Conservation (phyloP, 2,888 invertebrate species). For the Philaethria dido region DNA sequence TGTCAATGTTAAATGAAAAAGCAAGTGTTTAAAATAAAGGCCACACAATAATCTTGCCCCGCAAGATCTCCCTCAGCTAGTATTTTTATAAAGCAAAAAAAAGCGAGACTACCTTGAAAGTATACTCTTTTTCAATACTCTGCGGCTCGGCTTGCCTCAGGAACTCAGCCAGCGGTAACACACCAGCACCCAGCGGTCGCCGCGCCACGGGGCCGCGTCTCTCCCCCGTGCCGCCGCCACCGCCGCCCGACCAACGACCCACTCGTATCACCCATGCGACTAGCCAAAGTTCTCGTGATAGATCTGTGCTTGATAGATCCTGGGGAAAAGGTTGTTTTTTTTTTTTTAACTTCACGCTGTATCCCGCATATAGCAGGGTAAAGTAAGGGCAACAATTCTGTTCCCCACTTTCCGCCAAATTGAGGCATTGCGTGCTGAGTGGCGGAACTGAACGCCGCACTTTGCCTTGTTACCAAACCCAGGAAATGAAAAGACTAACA, state of each 20-base stretch:
- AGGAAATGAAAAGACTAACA: too few relatives aligned
- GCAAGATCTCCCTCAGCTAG: too few relatives aligned
- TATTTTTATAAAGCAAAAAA: too few relatives aligned
- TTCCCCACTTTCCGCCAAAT: too few relatives aligned
- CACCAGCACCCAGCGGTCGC: slow-evolving; percentile 94
- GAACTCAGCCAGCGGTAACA: slow-evolving; percentile 89
- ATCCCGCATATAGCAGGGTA: too few relatives aligned
- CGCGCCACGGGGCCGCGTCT: slow-evolving; percentile 83
- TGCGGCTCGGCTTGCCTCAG: slow-evolving; percentile 81
- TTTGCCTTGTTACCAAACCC: too few relatives aligned
- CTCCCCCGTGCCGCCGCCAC: slow-evolving; percentile 79
- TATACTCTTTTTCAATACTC: slow-evolving; percentile 91
- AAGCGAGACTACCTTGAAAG: slow-evolving; percentile 84
- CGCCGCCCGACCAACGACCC: slow-evolving; percentile 89
- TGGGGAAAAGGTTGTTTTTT: slow-evolving; percentile 56
- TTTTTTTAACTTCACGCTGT: not conserved
- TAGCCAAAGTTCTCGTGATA: slow-evolving; percentile 93
- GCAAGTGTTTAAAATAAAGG: too few relatives aligned
- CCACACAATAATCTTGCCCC: too few relatives aligned
- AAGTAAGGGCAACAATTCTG: too few relatives aligned
- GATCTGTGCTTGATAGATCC: slow-evolving; percentile 93
- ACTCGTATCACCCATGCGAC: slow-evolving; percentile 95
- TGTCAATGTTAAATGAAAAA: too few relatives aligned
- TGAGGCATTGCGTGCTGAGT: too few relatives aligned
- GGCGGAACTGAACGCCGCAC: too few relatives aligned